Base-by-base conservation (phyloP, 1,140 invertebrate species). In the Paralvinella palmiformis region DNA sequence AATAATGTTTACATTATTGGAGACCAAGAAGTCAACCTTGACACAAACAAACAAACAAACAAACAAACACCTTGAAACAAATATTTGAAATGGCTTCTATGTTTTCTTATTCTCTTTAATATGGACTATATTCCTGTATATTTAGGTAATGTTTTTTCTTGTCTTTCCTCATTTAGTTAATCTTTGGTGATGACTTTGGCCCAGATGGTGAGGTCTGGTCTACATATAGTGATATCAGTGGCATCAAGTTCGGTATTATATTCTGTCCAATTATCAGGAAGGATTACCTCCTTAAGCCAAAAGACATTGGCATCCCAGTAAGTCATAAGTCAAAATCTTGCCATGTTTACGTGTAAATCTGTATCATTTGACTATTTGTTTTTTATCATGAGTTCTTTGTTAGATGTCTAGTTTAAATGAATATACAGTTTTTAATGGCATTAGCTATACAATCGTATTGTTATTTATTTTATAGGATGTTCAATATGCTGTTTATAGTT, bases 201-300 rank as follows among this genome's bases (percentile, higher is more conserved):
- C 66, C 66, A 7, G 55, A 17, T 37, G 66, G 66, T 29, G 62
- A 68, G 50, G 63, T 68, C 5, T 68, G 66, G 66, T 56, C 62
- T 1, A 68, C 66, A n/a, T 68, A 50, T 32, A 32, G 27, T 5
- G 37, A 50, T 31, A 62, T 62, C 10, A 35, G 60, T 1, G 17
- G 24, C 4, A 50, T 45, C 15, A 27, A 24, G 0, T 62, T 52
- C 50, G 60, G 60, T 2, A 32, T 62, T 50, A 36, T 62, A 37
- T 50, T 62, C 13, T 29, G 41, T 3, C 22, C 33, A 6, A 32
- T 31, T 24, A 27, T 57, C 4, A 27, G n/a, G 2, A 27, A 31
- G 27, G 27, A 20, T 10, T 57, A 32, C 55, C 13, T 22, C 33
- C 22, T 57, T 15, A 15, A 27, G 10, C 55, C 55, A 57, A 10